Conservation (phyloP, 2,888 invertebrate genomes). For the Trissolcus japonicus region DNA sequence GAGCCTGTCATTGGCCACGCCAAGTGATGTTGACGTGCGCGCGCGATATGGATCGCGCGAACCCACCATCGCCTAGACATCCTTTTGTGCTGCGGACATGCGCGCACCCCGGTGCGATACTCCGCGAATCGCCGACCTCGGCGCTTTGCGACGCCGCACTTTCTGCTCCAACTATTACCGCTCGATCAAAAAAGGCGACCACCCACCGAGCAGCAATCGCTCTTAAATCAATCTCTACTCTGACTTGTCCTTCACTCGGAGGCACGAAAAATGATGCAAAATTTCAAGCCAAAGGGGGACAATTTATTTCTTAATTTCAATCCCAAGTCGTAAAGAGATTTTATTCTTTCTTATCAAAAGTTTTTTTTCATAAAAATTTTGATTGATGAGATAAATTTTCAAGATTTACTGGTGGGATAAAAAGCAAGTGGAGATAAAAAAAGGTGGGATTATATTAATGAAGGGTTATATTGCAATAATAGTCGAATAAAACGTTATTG, state of each 20-base stretch:
- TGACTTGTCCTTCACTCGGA: constrained; percentile 7
- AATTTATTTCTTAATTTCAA: too few relatives aligned
- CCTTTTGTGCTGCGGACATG: constrained; percentile 34
- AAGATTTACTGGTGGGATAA: too few relatives aligned
- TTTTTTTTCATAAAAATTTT: too few relatives aligned
- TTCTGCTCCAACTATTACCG: constrained; percentile 33
- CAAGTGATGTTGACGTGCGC: constrained; percentile 44
- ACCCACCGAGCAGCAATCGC: constrained; percentile 40
- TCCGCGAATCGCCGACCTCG: constrained; percentile 24
- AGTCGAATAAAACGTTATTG: too few relatives aligned
- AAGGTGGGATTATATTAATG: too few relatives aligned
- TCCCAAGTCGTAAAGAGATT: not conserved
- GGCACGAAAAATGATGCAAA: not conserved
- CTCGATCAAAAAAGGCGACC: constrained; percentile 30
- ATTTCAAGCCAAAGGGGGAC: not conserved
- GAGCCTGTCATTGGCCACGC: constrained; percentile 44
- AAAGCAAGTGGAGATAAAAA: too few relatives aligned
- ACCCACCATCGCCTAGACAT: constrained; percentile 17
- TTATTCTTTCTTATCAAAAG: not conserved
- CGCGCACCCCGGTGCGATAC: constrained; percentile 45
- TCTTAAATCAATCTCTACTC: constrained; percentile 41
- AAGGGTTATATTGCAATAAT: too few relatives aligned
- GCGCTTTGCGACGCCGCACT: constrained; percentile 28
- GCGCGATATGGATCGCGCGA: constrained; percentile 48
- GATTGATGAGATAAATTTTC: too few relatives aligned